Percentiles rank a stretch among this genome's conserved stretches.
These are phyloP conservation scores for Leptodactylus fuscus DNA, from an alignment of 2,113 vertebrate species.

Conservation along the genomic window DNA sequence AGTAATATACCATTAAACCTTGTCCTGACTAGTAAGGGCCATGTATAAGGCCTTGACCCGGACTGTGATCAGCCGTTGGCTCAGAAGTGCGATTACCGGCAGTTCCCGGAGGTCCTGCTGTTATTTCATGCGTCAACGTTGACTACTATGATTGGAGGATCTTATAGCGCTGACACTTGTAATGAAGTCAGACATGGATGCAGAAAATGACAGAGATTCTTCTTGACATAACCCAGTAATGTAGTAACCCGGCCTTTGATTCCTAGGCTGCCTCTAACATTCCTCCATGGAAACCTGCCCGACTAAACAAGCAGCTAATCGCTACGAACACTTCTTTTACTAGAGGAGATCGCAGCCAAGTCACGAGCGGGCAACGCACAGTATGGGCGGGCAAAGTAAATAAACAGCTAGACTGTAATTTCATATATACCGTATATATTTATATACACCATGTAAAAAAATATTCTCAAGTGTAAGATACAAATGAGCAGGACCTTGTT, in stretches of 20 bases:
- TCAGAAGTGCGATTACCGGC: background rate
- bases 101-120: background rate
- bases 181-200: slow-evolving; percentile 25
- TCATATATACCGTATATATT: background rate
- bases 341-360: slow-evolving; percentile 19
- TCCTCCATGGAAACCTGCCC: background rate
- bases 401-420: slow-evolving; percentile 8
- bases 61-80: background rate
- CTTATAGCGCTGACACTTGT: slow-evolving; percentile 29
- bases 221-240: slow-evolving; percentile 44
- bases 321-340: slow-evolving; percentile 1
- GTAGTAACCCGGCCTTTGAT: background rate
- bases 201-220: slow-evolving; percentile 32
- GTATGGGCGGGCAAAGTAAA: slow-evolving; percentile 21
- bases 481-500: too few relatives aligned
- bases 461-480: too few relatives aligned
- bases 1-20: background rate
- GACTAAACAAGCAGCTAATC: background rate
- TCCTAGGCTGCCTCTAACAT: background rate
- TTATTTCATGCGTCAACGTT: slow-evolving; percentile 19
- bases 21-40: background rate
- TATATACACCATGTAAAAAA: background rate
- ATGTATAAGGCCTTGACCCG: background rate
- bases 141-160: slow-evolving; percentile 9
- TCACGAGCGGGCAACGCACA: background rate